Conservation (phyloP, 2,113 vertebrate genomes). For the Carettochelys insculpta region DNA sequence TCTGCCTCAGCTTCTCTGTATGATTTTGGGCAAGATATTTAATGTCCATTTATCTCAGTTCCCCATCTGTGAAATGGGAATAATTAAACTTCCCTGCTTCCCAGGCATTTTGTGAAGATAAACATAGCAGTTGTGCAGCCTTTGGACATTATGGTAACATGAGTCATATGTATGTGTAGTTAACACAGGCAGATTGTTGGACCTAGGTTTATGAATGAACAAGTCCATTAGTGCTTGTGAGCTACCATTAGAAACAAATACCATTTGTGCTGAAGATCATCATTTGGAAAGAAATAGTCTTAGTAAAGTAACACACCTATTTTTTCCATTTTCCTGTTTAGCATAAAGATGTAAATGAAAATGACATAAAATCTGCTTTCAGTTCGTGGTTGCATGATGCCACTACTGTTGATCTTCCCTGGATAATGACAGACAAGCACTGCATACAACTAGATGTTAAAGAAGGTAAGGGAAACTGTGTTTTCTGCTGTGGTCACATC, state of each 20-base stretch:
- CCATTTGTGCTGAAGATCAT: neutral
- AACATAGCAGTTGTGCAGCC: neutral
- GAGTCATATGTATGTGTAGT: neutral
- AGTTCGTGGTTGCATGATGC: slow-evolving; percentile 86
- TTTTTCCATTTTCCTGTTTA: slow-evolving; percentile 56
- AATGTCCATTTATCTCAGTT: neutral
- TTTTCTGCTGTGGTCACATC: neutral
- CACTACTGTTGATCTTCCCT: slow-evolving; percentile 78
- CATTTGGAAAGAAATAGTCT: neutral
- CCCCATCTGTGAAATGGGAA: neutral
- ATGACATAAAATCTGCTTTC: slow-evolving; percentile 84
- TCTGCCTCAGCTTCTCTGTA: neutral
- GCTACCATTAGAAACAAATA: neutral
- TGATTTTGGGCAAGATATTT: neutral
- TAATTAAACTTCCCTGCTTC: neutral
- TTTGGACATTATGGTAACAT: neutral
- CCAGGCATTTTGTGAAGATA: neutral
- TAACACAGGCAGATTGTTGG: neutral
- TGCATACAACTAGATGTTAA: slow-evolving; percentile 78
- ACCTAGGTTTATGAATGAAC: neutral
- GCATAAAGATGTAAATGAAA: slow-evolving; percentile 76
- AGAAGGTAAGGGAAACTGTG: slow-evolving; percentile 75
- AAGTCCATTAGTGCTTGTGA: neutral
- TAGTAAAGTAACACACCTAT: neutral
- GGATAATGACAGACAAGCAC: slow-evolving; percentile 80